Base-by-base conservation (phyloP, 2,113 vertebrate genomes). In the Eulacestoma nigropectus region DNA sequence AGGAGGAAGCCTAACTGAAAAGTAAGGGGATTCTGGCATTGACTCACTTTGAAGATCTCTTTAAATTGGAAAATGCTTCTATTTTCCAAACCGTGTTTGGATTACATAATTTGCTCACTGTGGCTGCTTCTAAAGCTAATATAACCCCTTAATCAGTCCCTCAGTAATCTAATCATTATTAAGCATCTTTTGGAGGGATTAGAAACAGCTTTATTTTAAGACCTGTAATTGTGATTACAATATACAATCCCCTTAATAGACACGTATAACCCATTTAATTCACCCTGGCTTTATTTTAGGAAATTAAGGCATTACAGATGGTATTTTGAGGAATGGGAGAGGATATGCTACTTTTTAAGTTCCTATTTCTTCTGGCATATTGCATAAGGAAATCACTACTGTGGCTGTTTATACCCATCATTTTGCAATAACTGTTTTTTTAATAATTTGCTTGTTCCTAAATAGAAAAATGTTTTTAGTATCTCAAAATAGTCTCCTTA, bases 111-210 rank as follows among this genome's bases (percentile, higher is more conserved):
- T 95, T 94, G 70, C 53, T 89, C 87, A 89, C 64, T 87, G 73
- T 70, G 76, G 46, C 52, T 77, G 75, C 90, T 97, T 95, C 68
- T 88, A 79, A 81, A 84, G 94, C 92, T 87, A 60, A 29, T 88
- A 55, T 89, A 77, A 81, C 83, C 75, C 89, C 72, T 93, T 97
- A 95, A 96, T 95, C 97, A 87, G 73, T 76, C 78, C 87, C 95
- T 89, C 75, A 86, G 75, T 87, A 96, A 88, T 94, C 90, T 95
- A 96, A 95, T 92, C 74, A 49, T 96, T 96, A 96, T 88, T 96
- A 97, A 95, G 76, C 85, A 75, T 97, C 96, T 97, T 97, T 95
- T 94, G 89, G 91, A 91, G 25, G 93, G 84, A 96, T 97, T 96
- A 94, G 83, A 79, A 94, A 65, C 89, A 86, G 86, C 96, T 97